These are phyloP conservation scores for Uromys caudimaculatus DNA, from an alignment of 2,797 vertebrate genomes.

Conservation along the genomic window DNA sequence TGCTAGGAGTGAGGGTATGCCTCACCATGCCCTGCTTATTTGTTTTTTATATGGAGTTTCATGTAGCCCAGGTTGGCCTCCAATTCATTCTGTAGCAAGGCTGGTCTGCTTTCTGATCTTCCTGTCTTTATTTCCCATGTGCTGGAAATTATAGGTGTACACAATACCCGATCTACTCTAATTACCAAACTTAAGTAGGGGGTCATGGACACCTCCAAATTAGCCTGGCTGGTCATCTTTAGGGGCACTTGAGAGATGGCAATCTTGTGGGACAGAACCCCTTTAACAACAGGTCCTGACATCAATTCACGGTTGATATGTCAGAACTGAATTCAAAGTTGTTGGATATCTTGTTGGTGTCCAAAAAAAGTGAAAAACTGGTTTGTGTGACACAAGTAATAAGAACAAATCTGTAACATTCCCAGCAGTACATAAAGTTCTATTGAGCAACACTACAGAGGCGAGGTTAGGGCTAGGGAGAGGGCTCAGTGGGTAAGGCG, in stretches of 20 bases:
- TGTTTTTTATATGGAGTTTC: background rate
- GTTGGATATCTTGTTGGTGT: background rate
- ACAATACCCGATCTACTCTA: background rate
- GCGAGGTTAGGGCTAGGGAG: background rate
- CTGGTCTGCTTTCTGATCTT: background rate
- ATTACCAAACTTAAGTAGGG: background rate
- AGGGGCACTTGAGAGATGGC: background rate
- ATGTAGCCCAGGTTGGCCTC: background rate
- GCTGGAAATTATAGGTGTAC: background rate
- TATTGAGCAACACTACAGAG: background rate
- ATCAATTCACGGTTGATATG: background rate
- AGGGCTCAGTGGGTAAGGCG: background rate
- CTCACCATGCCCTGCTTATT: background rate
- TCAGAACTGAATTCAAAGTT: constrained; percentile 42
- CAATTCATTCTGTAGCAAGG: background rate
- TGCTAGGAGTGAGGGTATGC: background rate
- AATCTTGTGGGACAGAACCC: background rate
- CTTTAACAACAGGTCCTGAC: background rate
- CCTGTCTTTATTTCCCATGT: background rate
- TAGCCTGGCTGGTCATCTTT: background rate
- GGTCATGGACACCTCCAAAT: background rate
- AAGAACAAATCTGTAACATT: background rate
- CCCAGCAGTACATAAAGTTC: background rate
- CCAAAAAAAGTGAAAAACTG: background rate
- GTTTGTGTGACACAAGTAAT: constrained; percentile 16